phyloP scores from a whole-genome alignment of 2,888 invertebrate species.

The Macropis europaea region DNA sequence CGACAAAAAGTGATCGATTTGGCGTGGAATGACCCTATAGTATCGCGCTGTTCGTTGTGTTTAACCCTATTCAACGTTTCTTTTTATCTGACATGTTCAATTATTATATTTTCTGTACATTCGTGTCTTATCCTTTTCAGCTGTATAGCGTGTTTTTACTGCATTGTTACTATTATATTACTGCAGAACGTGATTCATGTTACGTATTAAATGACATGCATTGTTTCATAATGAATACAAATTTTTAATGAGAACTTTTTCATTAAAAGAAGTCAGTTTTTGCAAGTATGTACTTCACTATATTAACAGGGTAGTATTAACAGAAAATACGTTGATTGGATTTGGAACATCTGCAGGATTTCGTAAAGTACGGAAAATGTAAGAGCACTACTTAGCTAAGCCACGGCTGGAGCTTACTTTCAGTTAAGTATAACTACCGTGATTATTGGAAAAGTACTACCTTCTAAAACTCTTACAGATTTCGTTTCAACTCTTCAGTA shows the following conservation, averaged over 20 bases:
- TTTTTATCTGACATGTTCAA: neutral
- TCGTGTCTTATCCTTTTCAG: neutral
- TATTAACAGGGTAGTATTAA: neutral
- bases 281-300: neutral
- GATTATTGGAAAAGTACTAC: conserved; percentile 7
- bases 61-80: neutral
- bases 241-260: too few species aligned
- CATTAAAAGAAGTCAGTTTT: neutral
- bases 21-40: too few species aligned
- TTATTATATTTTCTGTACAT: neutral
- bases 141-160: too few species aligned
- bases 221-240: too few species aligned
- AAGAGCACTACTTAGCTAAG: conserved; percentile 21
- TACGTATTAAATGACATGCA: too few species aligned
- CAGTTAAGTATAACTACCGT: conserved; percentile 10
- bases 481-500: neutral
- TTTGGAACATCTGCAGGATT: neutral
- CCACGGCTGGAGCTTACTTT: neutral
- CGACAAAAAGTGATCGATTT: too few species aligned
- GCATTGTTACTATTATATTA: too few species aligned
- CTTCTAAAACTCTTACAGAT: neutral
- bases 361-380: conserved; percentile 9
- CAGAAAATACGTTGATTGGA: conserved; percentile 11
- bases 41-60: neutral
- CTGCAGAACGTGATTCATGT: too few species aligned